These are phyloP conservation scores for Plodia interpunctella DNA, from an alignment of 1,140 invertebrate species.

Conservation along the genomic window DNA sequence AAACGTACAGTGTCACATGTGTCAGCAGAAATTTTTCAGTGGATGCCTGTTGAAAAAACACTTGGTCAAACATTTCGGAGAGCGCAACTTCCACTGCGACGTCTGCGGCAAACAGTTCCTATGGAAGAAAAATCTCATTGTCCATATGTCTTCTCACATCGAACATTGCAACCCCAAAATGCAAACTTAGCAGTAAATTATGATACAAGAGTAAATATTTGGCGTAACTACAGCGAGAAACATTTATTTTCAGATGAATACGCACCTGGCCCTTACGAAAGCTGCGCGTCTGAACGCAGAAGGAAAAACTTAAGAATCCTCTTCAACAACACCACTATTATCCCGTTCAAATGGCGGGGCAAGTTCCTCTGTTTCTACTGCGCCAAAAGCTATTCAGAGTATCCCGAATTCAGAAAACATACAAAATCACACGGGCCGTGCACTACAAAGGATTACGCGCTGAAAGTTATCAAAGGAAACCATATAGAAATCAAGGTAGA, in stretches of 20 bases:
- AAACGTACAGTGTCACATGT: conserved; percentile 47
- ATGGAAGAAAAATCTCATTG: conserved; percentile 54
- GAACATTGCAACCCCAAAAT: conserved; percentile 17
- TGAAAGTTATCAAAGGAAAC: conserved; percentile 48
- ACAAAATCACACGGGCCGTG: conserved; percentile 49
- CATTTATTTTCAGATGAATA: conserved; percentile 65
- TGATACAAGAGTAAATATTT: conserved; percentile 10
- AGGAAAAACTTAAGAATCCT: conserved; percentile 59
- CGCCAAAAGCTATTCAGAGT: conserved; percentile 41
- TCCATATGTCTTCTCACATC: conserved; percentile 48
- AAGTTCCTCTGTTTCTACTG: conserved; percentile 61
- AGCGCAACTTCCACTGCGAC: conserved; percentile 83
- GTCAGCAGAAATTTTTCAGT: conserved; percentile 71
- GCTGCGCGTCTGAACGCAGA: conserved; percentile 44
- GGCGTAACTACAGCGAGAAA: conserved; percentile 38
- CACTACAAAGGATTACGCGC: conserved; percentile 38
- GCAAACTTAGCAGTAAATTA: conserved; percentile 15
- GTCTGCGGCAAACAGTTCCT: conserved; percentile 80
- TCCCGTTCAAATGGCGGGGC: conserved; percentile 65
- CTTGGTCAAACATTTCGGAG: conserved; percentile 79
- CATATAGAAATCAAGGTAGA: conserved; percentile 57
- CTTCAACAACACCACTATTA: conserved; percentile 60
- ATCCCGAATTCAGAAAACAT: conserved; percentile 51
- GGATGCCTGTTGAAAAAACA: conserved; percentile 63
- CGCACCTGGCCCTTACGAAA: conserved; percentile 38